Evolutionary conservation across 2,797 vertebrate species (phyloP), one percentile per base, ranked within the genome.

Genomic region (Geotrypetes seraphini): DNA sequence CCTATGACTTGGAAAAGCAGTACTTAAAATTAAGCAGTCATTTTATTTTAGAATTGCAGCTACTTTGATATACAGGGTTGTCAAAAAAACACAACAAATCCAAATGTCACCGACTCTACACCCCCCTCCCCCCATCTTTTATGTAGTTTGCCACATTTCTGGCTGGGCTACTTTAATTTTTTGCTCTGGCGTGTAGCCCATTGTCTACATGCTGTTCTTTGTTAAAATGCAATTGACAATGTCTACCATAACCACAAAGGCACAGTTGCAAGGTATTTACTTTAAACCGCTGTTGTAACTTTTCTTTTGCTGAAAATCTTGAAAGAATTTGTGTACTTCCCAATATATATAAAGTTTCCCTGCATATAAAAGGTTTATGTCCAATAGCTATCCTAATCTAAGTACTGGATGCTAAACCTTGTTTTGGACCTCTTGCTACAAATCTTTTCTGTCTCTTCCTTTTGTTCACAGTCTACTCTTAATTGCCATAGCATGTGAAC

Each of bases 51-150:
- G 63, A 72, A 60, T 50, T 43, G 39, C 48, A 56, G 57, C 63
- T 65, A 60, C 65, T 68, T 62, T 71, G 65, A 69, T 48, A 49
- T 70, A 69, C 43, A 59, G 30, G 31, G 19, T 55, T 73, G 55
- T 69, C 57, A 49, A 55, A 49, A 55, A 65, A n/a, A n/a, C n/a
- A 28, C 38, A 52, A 47, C 19, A 54, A 69, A 58, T 1, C 3
- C 9, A 10, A 47, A 47, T 36, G 10, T 29, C 48, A 41, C 19
- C 37, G 31, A 50, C 29, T 59, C 35, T 16, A 35, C 28, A 33
- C 55, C 32, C 47, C 47, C 59, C 46, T 31, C 46, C 55, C 32
- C 47, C 47, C 59, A 46, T 31, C 46, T 60, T 65, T 48, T 7
- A 21, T 47, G 30, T 25, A 20, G 22, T 49, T 56, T 60, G 57